phyloP scores from a whole-genome alignment of 2,888 invertebrate genomes.

The Scrobipalpa costella region DNA sequence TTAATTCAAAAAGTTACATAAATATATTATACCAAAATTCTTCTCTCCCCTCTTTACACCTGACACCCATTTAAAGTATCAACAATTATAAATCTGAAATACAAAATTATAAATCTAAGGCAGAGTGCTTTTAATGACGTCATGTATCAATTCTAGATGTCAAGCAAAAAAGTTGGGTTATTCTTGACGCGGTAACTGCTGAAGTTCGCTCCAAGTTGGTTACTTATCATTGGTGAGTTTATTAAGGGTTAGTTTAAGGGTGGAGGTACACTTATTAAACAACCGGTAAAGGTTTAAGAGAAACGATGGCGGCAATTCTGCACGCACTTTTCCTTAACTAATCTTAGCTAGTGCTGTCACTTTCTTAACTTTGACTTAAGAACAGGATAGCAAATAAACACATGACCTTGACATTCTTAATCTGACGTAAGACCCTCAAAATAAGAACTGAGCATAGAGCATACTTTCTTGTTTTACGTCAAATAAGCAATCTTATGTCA shows the following conservation, averaged over 20 bases:
- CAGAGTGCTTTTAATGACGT: conserved; percentile 27
- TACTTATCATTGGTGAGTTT: conserved; percentile 53
- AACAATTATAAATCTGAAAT: conserved; percentile 14
- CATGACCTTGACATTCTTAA: too few species aligned
- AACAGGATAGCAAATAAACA: too few species aligned
- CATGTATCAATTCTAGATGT: conserved; percentile 29
- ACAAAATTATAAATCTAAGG: conserved; percentile 16
- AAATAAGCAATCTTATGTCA: too few species aligned
- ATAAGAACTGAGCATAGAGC: too few species aligned
- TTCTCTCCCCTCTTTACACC: conserved; percentile 5
- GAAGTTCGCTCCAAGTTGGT: conserved; percentile 41
- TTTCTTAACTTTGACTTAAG: too few species aligned
- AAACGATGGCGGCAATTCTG: too few species aligned
- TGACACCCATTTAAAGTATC: conserved; percentile 10
- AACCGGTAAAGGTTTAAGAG: too few species aligned
- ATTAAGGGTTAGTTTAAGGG: conserved; percentile 42
- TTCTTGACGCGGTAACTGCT: conserved; percentile 45
- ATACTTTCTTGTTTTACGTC: too few species aligned
- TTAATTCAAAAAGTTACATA: neutral
- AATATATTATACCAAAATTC: neutral
- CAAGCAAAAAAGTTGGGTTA: conserved; percentile 42
- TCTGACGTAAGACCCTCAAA: too few species aligned
- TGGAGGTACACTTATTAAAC: conserved; percentile 31
- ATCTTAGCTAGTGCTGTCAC: too few species aligned
- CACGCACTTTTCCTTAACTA: too few species aligned